phyloP scores from a whole-genome alignment of 92 coral and sea anemone species.

The Pocillopora grandis region DNA sequence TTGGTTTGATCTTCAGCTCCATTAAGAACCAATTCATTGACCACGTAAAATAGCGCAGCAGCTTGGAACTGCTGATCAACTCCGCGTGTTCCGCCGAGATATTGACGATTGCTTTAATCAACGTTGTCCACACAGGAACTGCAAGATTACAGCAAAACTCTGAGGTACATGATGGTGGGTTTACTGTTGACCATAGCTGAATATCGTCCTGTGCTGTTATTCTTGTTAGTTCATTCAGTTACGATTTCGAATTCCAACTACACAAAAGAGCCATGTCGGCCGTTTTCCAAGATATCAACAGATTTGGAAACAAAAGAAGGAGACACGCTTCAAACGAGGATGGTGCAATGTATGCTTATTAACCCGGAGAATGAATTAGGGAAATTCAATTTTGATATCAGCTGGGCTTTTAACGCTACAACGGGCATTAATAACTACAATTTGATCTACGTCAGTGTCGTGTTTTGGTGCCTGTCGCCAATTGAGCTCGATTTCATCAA shows the following conservation, averaged over 20 bases:
- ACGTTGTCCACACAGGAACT: no score
- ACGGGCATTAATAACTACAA: neutral
- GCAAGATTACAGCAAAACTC: no score
- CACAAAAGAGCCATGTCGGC: neutral
- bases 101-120: no score
- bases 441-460: neutral
- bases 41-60: no score
- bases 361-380: neutral
- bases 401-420: neutral
- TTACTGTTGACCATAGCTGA: neutral
- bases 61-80: no score
- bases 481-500: slow-evolving; percentile 7
- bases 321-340: neutral
- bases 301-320: neutral
- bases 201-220: neutral
- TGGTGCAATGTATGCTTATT: neutral
- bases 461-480: neutral
- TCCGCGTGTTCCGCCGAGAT: no score
- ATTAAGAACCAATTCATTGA: no score
- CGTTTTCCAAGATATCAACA: neutral
- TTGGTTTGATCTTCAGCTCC: no score
- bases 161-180: neutral
- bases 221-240: neutral
- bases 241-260: neutral
- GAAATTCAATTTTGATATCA: slow-evolving; percentile 1